Evolutionary conservation across 2,797 vertebrate species (phyloP).

Genomic region (Thalassophryne amazonica): DNA sequence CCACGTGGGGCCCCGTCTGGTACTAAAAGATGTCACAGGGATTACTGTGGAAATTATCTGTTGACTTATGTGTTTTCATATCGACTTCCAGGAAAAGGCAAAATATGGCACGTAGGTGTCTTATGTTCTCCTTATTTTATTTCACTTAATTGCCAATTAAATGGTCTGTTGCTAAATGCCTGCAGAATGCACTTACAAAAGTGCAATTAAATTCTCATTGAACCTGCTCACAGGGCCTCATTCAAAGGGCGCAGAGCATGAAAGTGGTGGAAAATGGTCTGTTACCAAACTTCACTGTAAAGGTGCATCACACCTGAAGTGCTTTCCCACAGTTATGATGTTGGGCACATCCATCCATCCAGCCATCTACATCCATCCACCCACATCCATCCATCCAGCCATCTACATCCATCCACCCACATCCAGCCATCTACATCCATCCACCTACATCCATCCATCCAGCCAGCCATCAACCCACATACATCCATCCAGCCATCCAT

Average conservation of each 20-base stretch:
- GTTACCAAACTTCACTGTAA: too few species aligned
- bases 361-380: too few species aligned
- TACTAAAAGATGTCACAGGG: conserved; percentile 54
- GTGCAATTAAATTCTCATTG: conserved; percentile 42
- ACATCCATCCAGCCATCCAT: too few species aligned
- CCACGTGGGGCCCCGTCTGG: conserved; percentile 84
- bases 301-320: too few species aligned
- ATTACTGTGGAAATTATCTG: conserved; percentile 64
- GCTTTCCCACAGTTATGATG: too few species aligned
- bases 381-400: too few species aligned
- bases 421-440: too few species aligned
- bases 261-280: background rate
- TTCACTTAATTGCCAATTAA: conserved; percentile 46
- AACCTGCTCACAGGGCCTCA: background rate
- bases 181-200: conserved; percentile 32
- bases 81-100: conserved; percentile 30
- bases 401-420: too few species aligned
- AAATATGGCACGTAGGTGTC: conserved; percentile 37
- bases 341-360: too few species aligned
- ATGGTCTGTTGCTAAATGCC: conserved; percentile 16
- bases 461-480: too few species aligned
- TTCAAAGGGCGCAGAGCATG: conserved; percentile 1
- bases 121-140: conserved; percentile 17
- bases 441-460: too few species aligned
- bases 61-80: conserved; percentile 46